Conservation (phyloP, 2,113 vertebrate species). For the Campylomormyrus numenius region DNA sequence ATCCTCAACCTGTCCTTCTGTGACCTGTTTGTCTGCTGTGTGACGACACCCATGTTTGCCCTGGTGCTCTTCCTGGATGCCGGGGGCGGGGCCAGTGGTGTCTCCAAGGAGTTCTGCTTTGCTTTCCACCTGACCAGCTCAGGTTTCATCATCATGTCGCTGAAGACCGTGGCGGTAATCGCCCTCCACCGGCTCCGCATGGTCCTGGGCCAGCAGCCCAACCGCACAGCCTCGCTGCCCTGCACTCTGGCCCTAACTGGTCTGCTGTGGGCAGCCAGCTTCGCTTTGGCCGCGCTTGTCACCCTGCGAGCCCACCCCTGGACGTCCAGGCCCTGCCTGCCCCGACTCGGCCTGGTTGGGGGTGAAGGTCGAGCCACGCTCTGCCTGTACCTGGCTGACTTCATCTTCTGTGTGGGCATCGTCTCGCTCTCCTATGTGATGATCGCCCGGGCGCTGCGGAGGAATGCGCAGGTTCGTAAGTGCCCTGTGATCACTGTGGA, state of each 20-base stretch:
- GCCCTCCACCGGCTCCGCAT: conserved; percentile 85
- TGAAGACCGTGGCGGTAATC: conserved; percentile 89
- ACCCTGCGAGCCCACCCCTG: conserved; percentile 67
- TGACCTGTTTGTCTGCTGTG: conserved; percentile 88
- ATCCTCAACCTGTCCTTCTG: conserved; percentile 94
- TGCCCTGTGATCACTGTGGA: conserved; percentile 68
- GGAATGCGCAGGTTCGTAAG: conserved; percentile 75
- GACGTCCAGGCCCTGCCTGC: conserved; percentile 78
- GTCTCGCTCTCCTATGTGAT: conserved; percentile 83
- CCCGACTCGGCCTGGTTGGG: conserved; percentile 70
- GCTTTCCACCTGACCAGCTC: conserved; percentile 87
- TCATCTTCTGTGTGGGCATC: conserved; percentile 81
- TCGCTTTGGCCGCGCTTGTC: conserved; percentile 81
- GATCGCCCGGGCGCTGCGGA: conserved; percentile 82
- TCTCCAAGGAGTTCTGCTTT: conserved; percentile 84
- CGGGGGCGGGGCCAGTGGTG: conserved; percentile 39
- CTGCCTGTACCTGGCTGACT: conserved; percentile 83
- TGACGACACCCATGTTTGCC: conserved; percentile 85
- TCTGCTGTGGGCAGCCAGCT: conserved; percentile 85
- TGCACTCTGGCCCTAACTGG: conserved; percentile 78
- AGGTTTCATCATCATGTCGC: conserved; percentile 90
- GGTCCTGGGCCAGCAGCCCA: conserved; percentile 86
- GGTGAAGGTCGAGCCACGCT: conserved; percentile 68
- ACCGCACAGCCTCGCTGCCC: conserved; percentile 71
- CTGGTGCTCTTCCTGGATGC: conserved; percentile 78